A percentile compares a stretch with the other conserved stretches of the same genome.
phyloP scores from a whole-genome alignment of 35 echinoderm and acorn worm genomes.

The Apostichopus californicus region DNA sequence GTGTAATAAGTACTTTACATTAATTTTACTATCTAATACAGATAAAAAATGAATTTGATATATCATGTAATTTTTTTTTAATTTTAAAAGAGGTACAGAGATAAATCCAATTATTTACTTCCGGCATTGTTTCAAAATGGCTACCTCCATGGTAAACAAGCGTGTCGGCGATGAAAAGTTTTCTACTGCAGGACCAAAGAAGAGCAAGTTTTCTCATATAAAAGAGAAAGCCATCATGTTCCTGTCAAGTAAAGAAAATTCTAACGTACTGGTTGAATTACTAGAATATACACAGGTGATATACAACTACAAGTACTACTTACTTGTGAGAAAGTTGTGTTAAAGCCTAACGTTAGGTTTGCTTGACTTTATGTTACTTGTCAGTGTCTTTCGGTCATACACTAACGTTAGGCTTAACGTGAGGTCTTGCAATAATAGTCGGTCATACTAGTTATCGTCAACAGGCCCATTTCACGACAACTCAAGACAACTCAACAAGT shows the following conservation, averaged over 20 bases:
- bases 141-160: neutral
- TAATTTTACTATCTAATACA: neutral
- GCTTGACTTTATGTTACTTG: neutral
- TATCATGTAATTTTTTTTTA: too few species aligned
- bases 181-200: neutral
- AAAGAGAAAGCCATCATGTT: slow-evolving; percentile 24
- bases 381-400: too few species aligned
- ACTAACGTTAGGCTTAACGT: too few species aligned
- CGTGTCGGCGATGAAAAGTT: neutral
- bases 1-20: neutral
- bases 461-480: too few species aligned
- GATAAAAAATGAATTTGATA: too few species aligned
- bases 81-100: too few species aligned
- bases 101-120: neutral
- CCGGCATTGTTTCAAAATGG: slow-evolving; percentile 16
- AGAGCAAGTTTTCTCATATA: slow-evolving; percentile 6
- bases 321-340: neutral
- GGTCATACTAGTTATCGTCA: too few species aligned
- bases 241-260: slow-evolving; percentile 41
- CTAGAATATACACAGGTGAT: slow-evolving; percentile 20
- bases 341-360: neutral
- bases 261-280: slow-evolving; percentile 20
- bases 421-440: too few species aligned
- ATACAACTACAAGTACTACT: neutral
- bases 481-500: too few species aligned